Base-by-base conservation (phyloP, 2,113 vertebrate genomes). In the Urocolius indicus region DNA sequence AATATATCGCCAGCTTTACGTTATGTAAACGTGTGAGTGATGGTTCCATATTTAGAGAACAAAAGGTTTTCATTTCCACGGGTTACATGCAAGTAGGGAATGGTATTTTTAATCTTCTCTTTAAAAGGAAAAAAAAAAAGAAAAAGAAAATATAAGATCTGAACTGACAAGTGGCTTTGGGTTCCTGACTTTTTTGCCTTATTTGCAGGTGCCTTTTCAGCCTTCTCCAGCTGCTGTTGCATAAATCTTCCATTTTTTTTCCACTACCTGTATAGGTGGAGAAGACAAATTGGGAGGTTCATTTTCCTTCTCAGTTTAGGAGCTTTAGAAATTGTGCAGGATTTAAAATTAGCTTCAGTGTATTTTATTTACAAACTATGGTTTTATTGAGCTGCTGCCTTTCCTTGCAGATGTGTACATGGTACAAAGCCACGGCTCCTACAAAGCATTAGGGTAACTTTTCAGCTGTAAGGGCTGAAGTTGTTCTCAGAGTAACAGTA, bases 31-130 rank as follows among this genome's bases (percentile, higher is more conserved):
- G 10, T 7, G 1, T 55, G 3, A 82, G 45, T 59, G 83, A 55
- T 41, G 46, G 38, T 78, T 93, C 86, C 55, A 13, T 72, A 20
- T 84, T 93, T 87, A 84, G 65, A 84, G 62, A 84, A 84, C 27
- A 83, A 93, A 74, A 59, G 69, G 21, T 63, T 95, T 96, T 83
- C 67, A 55, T 94, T 97, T 95, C 73, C 77, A 90, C 59, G 76
- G 87, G 77, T 92, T 94, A 68, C 72, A 27, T 92, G 83, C 57
- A 67, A 84, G n/a, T 68, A 87, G 23, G 38, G 51, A 93, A 73
- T 78, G 22, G 32, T 93, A 75, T 61, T 95, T 95, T 96, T 89
- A 78, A 81, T 95, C 68, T 63, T 90, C 41, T 86, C 32, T 69
- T 77, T 29, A 43, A 75, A 72, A 74, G 59, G 48, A 71, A 59